Percentiles rank a stretch among this genome's conserved stretches.
Evolutionary conservation across 2,113 vertebrate species (phyloP).

Genomic region (Pampusana beccarii): DNA sequence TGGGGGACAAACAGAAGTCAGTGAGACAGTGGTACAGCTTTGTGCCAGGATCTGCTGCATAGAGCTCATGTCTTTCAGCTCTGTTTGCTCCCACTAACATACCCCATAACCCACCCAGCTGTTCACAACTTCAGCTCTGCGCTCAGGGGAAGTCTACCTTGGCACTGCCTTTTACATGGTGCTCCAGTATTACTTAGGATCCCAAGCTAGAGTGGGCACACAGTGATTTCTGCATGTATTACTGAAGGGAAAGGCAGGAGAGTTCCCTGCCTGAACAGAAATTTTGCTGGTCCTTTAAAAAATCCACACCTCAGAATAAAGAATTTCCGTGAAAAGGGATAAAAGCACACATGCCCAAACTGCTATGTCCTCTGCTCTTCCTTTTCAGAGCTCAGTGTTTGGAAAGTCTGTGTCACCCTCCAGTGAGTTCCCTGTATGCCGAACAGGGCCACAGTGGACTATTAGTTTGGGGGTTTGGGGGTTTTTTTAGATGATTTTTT

Average conservation of each 20-base stretch:
- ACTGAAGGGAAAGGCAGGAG: not conserved
- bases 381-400: not conserved
- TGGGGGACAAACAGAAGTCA: not conserved
- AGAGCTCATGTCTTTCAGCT: not conserved
- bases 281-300: not conserved
- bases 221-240: not conserved
- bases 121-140: not conserved
- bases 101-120: not conserved
- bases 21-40: not conserved
- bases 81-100: not conserved
- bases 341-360: not conserved
- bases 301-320: not conserved
- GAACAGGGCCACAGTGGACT: not conserved
- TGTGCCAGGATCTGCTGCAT: not conserved
- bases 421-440: not conserved
- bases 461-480: too few species aligned
- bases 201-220: rapidly evolving
- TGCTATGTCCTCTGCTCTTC: not conserved
- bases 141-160: not conserved
- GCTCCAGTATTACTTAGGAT: not conserved
- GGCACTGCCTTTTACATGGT: not conserved
- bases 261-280: not conserved
- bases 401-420: not conserved
- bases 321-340: not conserved
- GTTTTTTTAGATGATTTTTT: not conserved